Percentiles rank a stretch among this genome's conserved stretches.
phyloP scores from a whole-genome alignment of 2,797 vertebrate genomes.

The Cercopithecus neglectus region DNA sequence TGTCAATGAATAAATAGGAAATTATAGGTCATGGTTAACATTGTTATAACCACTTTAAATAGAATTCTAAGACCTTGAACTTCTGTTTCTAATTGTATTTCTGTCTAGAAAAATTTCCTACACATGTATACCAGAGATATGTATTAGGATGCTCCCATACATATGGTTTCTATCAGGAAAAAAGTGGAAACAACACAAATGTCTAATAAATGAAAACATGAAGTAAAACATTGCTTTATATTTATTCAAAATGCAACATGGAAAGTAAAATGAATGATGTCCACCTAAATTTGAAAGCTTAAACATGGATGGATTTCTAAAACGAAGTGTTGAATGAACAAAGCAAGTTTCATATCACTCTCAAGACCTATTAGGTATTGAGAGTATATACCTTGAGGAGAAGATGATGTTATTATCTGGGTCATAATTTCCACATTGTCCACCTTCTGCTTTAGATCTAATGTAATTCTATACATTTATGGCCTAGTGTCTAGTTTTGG shows the following conservation, averaged over 20 bases:
- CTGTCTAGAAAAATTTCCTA: not conserved
- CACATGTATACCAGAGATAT: not conserved
- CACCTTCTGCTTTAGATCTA: not conserved
- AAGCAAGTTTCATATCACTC: not conserved
- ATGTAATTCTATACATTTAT: not conserved
- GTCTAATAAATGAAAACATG: not conserved
- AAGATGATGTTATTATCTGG: not conserved
- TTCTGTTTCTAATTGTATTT: not conserved
- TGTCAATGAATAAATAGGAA: not conserved
- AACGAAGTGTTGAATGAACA: not conserved
- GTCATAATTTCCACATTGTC: not conserved
- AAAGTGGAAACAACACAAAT: not conserved
- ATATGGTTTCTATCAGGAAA: not conserved
- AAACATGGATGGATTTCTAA: not conserved
- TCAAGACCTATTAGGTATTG: not conserved
- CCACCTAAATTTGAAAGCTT: not conserved
- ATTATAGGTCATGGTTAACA: not conserved
- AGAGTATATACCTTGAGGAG: not conserved
- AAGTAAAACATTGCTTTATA: not conserved
- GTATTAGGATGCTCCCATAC: not conserved
- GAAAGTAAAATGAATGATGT: not conserved
- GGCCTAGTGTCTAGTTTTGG: not conserved
- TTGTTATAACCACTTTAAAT: not conserved
- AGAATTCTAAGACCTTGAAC: not conserved
- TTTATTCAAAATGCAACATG: not conserved